A percentile compares a stretch with the other conserved stretches of the same genome.
Evolutionary conservation across 2,888 invertebrate genomes (phyloP).

Genomic region (Drepana falcataria): DNA sequence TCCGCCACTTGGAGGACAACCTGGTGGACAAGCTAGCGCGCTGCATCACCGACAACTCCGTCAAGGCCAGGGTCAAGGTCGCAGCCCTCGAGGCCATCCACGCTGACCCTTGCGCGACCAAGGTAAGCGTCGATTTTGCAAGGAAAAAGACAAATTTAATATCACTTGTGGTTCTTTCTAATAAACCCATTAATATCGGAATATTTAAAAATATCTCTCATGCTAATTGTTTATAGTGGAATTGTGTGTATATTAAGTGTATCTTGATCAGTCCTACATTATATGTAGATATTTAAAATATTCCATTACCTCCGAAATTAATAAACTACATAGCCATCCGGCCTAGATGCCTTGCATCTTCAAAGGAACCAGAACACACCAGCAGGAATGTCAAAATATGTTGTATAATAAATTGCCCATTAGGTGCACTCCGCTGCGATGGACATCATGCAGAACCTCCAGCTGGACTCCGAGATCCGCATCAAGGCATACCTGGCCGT

Average conservation of each 20-base stretch:
- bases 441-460: slow-evolving; percentile 82
- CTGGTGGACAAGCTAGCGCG: slow-evolving; percentile 79
- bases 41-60: slow-evolving; percentile 80
- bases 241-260: too few species aligned
- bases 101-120: slow-evolving; percentile 82
- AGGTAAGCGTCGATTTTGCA: slow-evolving; percentile 41
- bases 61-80: slow-evolving; percentile 83
- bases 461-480: slow-evolving; percentile 91
- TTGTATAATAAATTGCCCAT: neutral
- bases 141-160: too few species aligned
- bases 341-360: too few species aligned
- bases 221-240: too few species aligned
- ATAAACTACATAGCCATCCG: too few species aligned
- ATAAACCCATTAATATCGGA: too few species aligned
- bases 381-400: neutral
- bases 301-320: too few species aligned
- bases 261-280: too few species aligned
- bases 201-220: too few species aligned
- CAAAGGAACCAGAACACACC: too few species aligned
- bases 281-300: too few species aligned
- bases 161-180: too few species aligned
- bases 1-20: slow-evolving; percentile 81
- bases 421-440: slow-evolving; percentile 75
- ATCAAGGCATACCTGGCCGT: slow-evolving; percentile 90
- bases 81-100: slow-evolving; percentile 89